Conservation (phyloP, 2,113 vertebrate genomes). For the Chaetorhynchus papuensis region DNA sequence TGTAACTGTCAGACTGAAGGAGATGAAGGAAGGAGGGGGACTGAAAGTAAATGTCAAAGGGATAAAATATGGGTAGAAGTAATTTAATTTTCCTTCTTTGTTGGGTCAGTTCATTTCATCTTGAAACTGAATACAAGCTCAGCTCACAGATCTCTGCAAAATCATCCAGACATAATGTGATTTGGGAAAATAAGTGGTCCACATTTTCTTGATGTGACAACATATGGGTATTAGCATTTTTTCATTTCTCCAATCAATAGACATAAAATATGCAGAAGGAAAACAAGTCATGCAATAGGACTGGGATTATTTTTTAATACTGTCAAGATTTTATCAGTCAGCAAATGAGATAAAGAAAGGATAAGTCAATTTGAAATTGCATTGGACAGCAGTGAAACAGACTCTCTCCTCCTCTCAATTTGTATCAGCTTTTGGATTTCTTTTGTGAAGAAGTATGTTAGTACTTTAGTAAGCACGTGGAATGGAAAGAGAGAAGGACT, state of each 20-base stretch:
- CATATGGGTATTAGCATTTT: slow-evolving; percentile 4
- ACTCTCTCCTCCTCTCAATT: background rate
- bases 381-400: background rate
- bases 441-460: background rate
- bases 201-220: slow-evolving; percentile 8
- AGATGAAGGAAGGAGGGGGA: background rate
- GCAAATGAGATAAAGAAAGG: slow-evolving; percentile 24
- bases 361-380: slow-evolving; percentile 24
- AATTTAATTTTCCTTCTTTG: slow-evolving; percentile 29
- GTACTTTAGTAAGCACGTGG: background rate
- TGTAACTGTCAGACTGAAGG: background rate
- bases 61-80: slow-evolving; percentile 38
- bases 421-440: background rate
- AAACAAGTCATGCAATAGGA: background rate
- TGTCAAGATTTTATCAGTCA: slow-evolving; percentile 10
- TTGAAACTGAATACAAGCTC: slow-evolving; percentile 2
- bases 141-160: slow-evolving; percentile 7
- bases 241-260: slow-evolving; percentile 18
- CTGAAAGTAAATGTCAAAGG: slow-evolving; percentile 36
- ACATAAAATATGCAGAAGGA: background rate
- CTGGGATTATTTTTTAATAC: slow-evolving; percentile 7
- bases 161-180: slow-evolving; percentile 32
- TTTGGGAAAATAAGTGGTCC: slow-evolving; percentile 25
- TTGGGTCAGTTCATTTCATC: slow-evolving; percentile 27
- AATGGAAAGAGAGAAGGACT: background rate